These are phyloP conservation scores for Cuniculus paca DNA, from an alignment of 2,797 vertebrate genomes.

Conservation along the genomic window DNA sequence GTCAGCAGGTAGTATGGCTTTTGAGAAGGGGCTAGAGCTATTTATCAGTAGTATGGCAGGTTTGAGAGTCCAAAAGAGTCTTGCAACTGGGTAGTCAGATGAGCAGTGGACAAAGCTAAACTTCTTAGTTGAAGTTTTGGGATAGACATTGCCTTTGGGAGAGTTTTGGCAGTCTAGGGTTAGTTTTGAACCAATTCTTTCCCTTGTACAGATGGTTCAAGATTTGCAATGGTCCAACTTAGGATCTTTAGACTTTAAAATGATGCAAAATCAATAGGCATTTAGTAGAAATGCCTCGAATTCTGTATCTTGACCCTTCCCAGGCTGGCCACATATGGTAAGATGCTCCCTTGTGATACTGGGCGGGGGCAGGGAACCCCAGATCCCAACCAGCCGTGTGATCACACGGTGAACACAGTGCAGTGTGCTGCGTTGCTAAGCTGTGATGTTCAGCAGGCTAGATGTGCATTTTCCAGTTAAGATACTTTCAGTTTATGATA, in stretches of 20 bases:
- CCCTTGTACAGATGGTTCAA: background rate
- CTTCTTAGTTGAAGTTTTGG: background rate
- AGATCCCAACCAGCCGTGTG: background rate
- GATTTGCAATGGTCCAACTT: background rate
- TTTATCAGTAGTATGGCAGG: background rate
- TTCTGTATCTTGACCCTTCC: background rate
- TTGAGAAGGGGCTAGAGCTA: background rate
- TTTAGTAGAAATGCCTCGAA: background rate
- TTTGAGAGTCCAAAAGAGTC: background rate
- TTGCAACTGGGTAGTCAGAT: background rate
- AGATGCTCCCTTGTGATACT: accelerated
- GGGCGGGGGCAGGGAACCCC: too few relatives aligned
- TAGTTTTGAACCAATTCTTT: background rate
- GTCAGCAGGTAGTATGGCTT: accelerated
- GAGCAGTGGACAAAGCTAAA: background rate
- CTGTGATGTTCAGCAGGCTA: background rate
- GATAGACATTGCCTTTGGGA: background rate
- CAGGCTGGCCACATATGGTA: background rate
- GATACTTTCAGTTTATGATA: background rate
- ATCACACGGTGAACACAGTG: background rate
- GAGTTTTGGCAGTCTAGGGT: background rate
- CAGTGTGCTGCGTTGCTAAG: too few relatives aligned
- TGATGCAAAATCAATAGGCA: background rate
- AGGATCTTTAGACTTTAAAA: too few relatives aligned
- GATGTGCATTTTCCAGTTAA: background rate